Evolutionary conservation across 2,888 invertebrate species (phyloP).

Genomic region (Scrobipalpa costella): DNA sequence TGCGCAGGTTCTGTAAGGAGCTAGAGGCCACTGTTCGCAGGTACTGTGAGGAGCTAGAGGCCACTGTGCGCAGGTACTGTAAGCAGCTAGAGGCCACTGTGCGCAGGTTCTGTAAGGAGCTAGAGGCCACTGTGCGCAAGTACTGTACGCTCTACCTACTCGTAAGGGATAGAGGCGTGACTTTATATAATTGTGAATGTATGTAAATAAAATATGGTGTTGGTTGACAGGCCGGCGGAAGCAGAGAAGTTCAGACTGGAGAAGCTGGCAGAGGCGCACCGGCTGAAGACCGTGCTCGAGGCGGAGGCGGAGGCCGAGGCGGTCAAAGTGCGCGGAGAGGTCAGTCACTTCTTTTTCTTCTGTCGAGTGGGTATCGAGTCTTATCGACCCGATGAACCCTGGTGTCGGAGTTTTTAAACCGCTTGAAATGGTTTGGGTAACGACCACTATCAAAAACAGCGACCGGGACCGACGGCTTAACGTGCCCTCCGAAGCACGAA

Average conservation of each 20-base stretch:
- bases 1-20: conserved; percentile 88
- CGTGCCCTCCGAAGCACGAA: too few species aligned
- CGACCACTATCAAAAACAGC: too few species aligned
- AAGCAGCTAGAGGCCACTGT: conserved; percentile 96
- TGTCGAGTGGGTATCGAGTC: too few species aligned
- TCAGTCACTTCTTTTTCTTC: conserved; percentile 40
- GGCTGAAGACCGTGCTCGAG: conserved; percentile 92
- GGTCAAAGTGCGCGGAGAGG: conserved; percentile 88
- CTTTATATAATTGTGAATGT: neutral
- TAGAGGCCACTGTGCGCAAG: conserved; percentile 94
- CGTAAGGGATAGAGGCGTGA: too few species aligned
- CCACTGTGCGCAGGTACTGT: conserved; percentile 92
- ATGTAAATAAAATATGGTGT: neutral
- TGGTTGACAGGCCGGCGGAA: conserved; percentile 89
- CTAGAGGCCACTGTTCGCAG: conserved; percentile 94
- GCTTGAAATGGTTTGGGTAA: too few species aligned
- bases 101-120: conserved; percentile 86
- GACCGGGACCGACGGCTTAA: too few species aligned
- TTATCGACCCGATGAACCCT: too few species aligned
- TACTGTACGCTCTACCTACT: conserved; percentile 32
- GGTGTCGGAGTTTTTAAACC: too few species aligned
- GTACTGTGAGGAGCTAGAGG: too few species aligned
- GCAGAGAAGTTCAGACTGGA: conserved; percentile 96
- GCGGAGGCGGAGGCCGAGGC: conserved; percentile 98
- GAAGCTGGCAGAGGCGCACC: conserved; percentile 96